Conservation (phyloP, 2,113 vertebrate species). For the Boleophthalmus pectinirostris region DNA sequence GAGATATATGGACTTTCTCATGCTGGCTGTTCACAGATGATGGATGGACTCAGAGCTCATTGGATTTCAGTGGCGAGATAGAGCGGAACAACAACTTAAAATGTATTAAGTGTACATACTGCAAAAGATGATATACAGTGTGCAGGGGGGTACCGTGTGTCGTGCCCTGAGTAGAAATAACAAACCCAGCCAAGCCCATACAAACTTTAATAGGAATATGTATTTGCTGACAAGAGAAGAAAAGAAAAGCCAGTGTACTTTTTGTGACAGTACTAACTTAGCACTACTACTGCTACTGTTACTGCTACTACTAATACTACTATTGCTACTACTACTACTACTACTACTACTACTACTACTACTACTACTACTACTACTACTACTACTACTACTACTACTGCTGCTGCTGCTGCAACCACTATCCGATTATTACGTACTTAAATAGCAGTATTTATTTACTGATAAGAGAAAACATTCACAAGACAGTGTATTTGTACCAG, state of each 20-base stretch:
- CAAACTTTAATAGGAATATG: background rate
- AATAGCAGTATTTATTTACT: too few relatives aligned
- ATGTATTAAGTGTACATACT: conserved; percentile 6
- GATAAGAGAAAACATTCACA: too few relatives aligned
- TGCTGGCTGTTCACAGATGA: conserved; percentile 4
- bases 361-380: too few relatives aligned
- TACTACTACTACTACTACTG: too few relatives aligned
- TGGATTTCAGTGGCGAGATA: background rate
- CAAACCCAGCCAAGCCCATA: too few relatives aligned
- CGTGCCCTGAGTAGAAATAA: background rate
- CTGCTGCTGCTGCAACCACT: too few relatives aligned
- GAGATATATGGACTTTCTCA: conserved; percentile 3
- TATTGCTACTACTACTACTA: too few relatives aligned
- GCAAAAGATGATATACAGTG: background rate
- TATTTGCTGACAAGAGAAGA: background rate
- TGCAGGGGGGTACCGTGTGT: background rate
- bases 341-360: too few relatives aligned
- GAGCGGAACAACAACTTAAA: conserved; percentile 5
- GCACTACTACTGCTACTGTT: background rate
- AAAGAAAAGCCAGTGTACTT: background rate
- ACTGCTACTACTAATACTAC: too few relatives aligned
- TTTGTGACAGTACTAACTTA: background rate
- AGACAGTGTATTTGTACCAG: too few relatives aligned
- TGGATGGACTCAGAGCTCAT: background rate
- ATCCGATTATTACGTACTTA: too few relatives aligned